Percentiles rank a stretch among this genome's conserved stretches.
These are phyloP conservation scores for Psilopsiagon aymara DNA, from an alignment of 2,113 vertebrate species.

Conservation along the genomic window DNA sequence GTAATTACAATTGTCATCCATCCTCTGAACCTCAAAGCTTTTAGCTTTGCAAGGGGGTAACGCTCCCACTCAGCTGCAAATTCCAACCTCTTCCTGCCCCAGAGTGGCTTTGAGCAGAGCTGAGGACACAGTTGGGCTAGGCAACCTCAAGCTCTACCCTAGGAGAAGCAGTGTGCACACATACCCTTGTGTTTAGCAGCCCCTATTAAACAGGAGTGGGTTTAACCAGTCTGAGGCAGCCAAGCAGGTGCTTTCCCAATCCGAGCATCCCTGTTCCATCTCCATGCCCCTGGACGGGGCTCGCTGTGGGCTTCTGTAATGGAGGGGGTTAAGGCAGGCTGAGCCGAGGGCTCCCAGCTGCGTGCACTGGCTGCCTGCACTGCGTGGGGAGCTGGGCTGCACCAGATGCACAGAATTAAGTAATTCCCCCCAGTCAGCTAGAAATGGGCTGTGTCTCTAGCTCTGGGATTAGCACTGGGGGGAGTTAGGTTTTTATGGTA, in stretches of 20 bases:
- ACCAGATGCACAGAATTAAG: conserved; percentile 1
- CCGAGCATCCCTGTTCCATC: accelerated
- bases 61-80: not conserved
- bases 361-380: not conserved
- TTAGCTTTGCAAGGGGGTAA: not conserved
- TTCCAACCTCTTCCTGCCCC: not conserved
- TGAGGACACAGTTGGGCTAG: accelerated
- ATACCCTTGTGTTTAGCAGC: accelerated
- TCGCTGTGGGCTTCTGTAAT: not conserved
- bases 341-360: not conserved
- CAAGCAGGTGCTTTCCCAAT: not conserved
- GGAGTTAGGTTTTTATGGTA: not conserved
- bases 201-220: too few relatives aligned
- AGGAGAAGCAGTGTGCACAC: accelerated
- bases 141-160: not conserved
- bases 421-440: not conserved
- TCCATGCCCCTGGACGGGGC: accelerated
- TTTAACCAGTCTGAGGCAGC: not conserved
- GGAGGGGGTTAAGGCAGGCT: not conserved
- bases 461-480: not conserved
- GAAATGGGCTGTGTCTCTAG: conserved; percentile 20
- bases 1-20: not conserved
- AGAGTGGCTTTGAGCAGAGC: not conserved
- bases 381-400: not conserved
- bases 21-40: not conserved